Percentiles rank a stretch among this genome's conserved stretches.
phyloP scores from a whole-genome alignment of 1,140 invertebrate genomes.

The Musca domestica region DNA sequence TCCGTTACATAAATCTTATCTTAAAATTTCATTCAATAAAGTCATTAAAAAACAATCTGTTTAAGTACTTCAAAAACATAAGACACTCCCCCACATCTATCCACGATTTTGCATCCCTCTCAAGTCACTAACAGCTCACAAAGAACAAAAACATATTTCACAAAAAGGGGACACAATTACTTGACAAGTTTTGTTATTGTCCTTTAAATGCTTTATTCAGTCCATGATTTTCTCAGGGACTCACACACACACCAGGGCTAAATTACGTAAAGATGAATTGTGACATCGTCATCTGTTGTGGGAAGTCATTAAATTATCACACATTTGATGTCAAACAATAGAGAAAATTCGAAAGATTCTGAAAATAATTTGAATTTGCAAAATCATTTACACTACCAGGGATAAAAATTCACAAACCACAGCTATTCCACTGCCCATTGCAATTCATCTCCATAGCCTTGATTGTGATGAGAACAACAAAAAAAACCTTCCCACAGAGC shows the following conservation, averaged over 20 bases:
- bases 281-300: slow-evolving; percentile 26
- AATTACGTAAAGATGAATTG: background rate
- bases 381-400: slow-evolving; percentile 11
- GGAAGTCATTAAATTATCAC: slow-evolving; percentile 54
- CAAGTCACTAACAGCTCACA: background rate
- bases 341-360: slow-evolving; percentile 20
- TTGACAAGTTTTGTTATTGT: background rate
- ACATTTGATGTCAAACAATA: slow-evolving; percentile 54
- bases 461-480: too few relatives aligned
- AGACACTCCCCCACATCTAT: too few relatives aligned
- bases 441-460: background rate
- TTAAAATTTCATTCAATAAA: background rate
- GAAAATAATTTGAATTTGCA: background rate
- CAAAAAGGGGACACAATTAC: background rate
- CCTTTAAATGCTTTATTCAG: too few relatives aligned
- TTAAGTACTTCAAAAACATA: background rate
- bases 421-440: background rate
- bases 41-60: slow-evolving; percentile 11
- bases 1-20: too few relatives aligned
- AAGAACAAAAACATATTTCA: background rate
- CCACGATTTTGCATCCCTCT: background rate
- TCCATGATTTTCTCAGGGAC: too few relatives aligned
- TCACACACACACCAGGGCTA: too few relatives aligned
- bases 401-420: background rate
- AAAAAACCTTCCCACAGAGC: too few relatives aligned